Percentiles rank a stretch among this genome's conserved stretches.
Conservation (phyloP, 1,140 invertebrate genomes). For the Catajapyx aquilonaris region DNA sequence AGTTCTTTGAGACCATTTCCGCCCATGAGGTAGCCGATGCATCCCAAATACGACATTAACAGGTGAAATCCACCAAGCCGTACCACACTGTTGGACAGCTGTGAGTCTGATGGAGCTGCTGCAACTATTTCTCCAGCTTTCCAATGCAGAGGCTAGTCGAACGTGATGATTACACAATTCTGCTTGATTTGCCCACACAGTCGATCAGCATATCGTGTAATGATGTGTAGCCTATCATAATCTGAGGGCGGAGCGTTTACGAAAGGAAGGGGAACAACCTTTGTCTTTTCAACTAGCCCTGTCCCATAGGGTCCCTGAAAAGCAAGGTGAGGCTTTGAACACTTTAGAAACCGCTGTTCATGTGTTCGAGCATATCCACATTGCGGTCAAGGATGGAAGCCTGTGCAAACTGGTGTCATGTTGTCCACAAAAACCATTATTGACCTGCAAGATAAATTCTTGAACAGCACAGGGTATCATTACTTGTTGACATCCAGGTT, state of each 20-base stretch:
- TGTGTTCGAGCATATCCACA: too few species aligned
- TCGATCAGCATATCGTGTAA: background rate
- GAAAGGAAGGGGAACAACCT: conserved; percentile 17
- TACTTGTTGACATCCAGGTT: too few species aligned
- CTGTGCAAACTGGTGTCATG: too few species aligned
- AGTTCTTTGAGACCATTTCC: conserved; percentile 19
- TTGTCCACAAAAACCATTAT: too few species aligned
- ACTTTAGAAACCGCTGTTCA: too few species aligned
- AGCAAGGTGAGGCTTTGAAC: too few species aligned
- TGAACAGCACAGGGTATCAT: too few species aligned
- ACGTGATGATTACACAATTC: conserved; percentile 5
- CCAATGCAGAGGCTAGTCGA: conserved; percentile 8
- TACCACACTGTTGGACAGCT: conserved; percentile 1
- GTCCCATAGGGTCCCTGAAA: too few species aligned
- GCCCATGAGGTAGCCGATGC: conserved; percentile 18
- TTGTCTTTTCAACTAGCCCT: too few species aligned
- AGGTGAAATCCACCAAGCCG: conserved; percentile 11
- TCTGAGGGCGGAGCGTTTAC: conserved; percentile 7
- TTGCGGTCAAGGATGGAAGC: too few species aligned
- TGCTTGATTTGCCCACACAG: background rate
- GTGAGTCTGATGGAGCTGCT: background rate
- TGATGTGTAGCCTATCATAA: background rate
- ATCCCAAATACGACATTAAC: conserved; percentile 14
- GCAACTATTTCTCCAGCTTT: conserved; percentile 7
- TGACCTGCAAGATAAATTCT: too few species aligned